Evolutionary conservation across 2,113 vertebrate species (phyloP), one percentile per base, ranked within the genome.

Genomic region (Neotragus pygmaeus): DNA sequence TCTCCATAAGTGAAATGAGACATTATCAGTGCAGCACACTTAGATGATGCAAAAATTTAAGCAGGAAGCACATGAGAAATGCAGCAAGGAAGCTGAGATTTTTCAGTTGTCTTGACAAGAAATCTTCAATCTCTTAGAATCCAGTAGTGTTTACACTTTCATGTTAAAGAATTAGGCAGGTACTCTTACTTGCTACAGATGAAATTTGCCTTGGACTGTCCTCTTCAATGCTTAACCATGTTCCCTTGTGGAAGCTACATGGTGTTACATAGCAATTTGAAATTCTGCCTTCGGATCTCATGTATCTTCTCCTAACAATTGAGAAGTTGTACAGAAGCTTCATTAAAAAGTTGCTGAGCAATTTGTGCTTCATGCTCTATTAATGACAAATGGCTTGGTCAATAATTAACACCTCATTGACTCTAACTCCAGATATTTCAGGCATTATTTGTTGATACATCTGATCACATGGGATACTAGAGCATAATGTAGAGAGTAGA

Each of bases 21-120:
- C n/a, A 91, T 39, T 33, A 97, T 53, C 1, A 1, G 33, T 81
- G 39, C 7, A 94, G 4, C 23, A 55, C 25, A n/a, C 70, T 96
- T 94, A 92, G 95, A 97, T 92, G 57, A 96, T 89, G 84, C 11
- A 94, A n/a, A 97, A 51, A 98, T 64, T 36, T 94, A 62, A 95
- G 94, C 60, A n/a, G 19, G 62, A 21, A 1, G 0, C 8, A 33
- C 7, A 16, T n/a, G 2, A 95, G 73, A 60, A 80, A 80, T 47
- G 51, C 14, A 23, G 64, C 21, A 57, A 27, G n/a, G 83, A 57
- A 87, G 88, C 27, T 10, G 47, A 95, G 94, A 82, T 84, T 92
- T 92, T 88, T 28, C 3, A 17, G 58, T 55, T 70, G 25, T 57
- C 23, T 49, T 88, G 94, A 92, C 58, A 85, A 36, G 53, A 80